These are phyloP conservation scores for Desoria tigrina DNA, from an alignment of 2,888 invertebrate genomes.

Conservation along the genomic window DNA sequence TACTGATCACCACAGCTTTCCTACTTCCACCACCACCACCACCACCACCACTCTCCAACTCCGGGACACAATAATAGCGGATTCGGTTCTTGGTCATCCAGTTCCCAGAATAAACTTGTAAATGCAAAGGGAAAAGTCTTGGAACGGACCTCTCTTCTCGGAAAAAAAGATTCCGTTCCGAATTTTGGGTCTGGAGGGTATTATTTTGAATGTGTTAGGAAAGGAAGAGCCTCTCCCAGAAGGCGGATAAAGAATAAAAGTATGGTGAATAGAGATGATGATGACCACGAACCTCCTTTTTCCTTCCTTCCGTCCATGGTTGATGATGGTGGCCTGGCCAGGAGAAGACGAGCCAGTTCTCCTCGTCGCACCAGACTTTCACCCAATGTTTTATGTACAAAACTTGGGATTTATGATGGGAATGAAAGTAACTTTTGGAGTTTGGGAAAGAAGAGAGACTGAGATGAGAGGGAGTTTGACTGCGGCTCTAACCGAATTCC, in stretches of 20 bases:
- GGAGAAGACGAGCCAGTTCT: constrained; percentile 10
- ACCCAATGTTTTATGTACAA: constrained; percentile 31
- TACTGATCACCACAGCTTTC: no score
- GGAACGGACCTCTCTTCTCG: not conserved
- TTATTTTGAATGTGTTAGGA: not conserved
- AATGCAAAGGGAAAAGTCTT: not conserved
- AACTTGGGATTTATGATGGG: constrained; percentile 49
- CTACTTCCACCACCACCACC: no score
- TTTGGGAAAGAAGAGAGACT: constrained; percentile 33
- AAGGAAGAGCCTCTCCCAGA: not conserved
- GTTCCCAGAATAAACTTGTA: no score
- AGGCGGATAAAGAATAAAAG: no score
- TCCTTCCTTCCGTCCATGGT: constrained; percentile 19
- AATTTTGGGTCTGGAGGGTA: no score
- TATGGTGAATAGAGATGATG: not conserved
- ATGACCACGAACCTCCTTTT: constrained; percentile 13
- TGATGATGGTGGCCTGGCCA: not conserved
- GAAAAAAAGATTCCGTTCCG: no score
- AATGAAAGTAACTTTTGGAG: constrained; percentile 28
- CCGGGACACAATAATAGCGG: no score
- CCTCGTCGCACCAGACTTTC: constrained; percentile 5
- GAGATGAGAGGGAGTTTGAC: constrained; percentile 40
- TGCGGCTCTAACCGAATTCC: constrained; percentile 17
- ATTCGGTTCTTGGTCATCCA: no score
- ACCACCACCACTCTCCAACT: no score